These are phyloP conservation scores for Musca domestica DNA, from an alignment of 1,140 invertebrate genomes.

Conservation along the genomic window DNA sequence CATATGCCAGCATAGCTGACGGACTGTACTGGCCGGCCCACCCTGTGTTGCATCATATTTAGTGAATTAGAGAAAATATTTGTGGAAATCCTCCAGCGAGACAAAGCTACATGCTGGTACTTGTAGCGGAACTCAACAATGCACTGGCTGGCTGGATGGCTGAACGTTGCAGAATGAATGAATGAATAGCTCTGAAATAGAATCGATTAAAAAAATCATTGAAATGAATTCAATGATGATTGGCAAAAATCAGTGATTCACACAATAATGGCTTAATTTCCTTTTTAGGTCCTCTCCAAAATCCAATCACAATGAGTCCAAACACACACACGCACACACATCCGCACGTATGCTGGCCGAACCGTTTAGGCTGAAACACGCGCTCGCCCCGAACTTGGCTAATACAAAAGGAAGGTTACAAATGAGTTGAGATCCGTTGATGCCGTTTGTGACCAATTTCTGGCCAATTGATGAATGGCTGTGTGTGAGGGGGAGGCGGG, in stretches of 20 bases:
- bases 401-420: too few species aligned
- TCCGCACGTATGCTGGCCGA: neutral
- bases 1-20: too few species aligned
- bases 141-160: neutral
- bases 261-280: slow-evolving; percentile 16
- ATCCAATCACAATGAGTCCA: neutral
- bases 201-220: slow-evolving; percentile 5
- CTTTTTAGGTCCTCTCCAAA: slow-evolving; percentile 1
- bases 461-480: too few species aligned
- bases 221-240: slow-evolving; percentile 1
- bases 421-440: too few species aligned
- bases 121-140: neutral
- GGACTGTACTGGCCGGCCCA: too few species aligned
- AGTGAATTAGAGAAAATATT: too few species aligned
- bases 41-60: too few species aligned
- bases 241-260: slow-evolving; percentile 20
- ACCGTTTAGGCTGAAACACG: neutral
- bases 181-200: slow-evolving; percentile 10
- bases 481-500: too few species aligned
- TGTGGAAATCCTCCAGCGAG: too few species aligned
- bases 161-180: neutral
- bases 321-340: neutral
- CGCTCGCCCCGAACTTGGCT: too few species aligned
- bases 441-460: too few species aligned
- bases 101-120: neutral